These are phyloP conservation scores for Aldabrachelys gigantea DNA, from an alignment of 2,113 vertebrate species.

Conservation along the genomic window DNA sequence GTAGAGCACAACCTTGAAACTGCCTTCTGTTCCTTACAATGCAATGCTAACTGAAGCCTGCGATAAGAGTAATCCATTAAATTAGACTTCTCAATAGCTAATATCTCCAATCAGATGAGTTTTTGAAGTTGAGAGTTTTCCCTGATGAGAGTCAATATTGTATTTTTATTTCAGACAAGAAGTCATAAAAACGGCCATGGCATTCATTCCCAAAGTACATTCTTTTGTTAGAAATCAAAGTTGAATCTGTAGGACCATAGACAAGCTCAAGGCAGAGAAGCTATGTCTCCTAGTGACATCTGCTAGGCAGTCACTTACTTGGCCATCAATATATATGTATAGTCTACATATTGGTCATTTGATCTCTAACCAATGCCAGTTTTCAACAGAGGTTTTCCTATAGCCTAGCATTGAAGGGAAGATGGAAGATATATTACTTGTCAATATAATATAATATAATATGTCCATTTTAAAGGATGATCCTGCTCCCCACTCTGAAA, in stretches of 20 bases:
- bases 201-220: background rate
- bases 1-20: background rate
- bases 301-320: background rate
- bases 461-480: background rate
- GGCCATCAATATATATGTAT: too few relatives aligned
- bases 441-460: too few relatives aligned
- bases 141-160: background rate
- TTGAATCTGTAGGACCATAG: background rate
- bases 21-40: background rate
- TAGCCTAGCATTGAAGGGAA: background rate
- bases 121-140: background rate
- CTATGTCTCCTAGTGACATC: background rate
- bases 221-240: background rate
- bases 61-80: background rate
- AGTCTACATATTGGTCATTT: too few relatives aligned
- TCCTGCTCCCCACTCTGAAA: background rate
- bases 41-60: background rate
- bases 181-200: background rate
- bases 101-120: background rate
- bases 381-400: background rate
- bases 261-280: background rate
- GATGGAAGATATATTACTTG: too few relatives aligned
- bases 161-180: background rate
- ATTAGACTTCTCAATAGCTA: background rate
- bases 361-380: fast-evolving